Conservation (phyloP, 2,888 invertebrate species). For the Napeogenes inachia region DNA sequence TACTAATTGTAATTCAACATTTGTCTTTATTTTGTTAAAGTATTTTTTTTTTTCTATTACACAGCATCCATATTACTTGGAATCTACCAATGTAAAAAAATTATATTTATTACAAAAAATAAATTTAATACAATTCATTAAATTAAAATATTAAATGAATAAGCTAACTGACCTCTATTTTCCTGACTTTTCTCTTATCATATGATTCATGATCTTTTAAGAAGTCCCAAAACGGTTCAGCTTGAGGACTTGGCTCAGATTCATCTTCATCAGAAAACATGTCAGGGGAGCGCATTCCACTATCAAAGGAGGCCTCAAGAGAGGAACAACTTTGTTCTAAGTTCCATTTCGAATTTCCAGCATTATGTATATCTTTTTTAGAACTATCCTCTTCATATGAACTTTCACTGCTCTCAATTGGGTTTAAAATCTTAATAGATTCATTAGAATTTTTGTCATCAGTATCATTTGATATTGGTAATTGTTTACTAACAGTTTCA, state of each 20-base stretch:
- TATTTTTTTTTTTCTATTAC: not conserved
- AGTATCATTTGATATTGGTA: conserved; percentile 18
- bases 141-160: not conserved
- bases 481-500: conserved; percentile 11
- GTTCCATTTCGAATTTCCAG: conserved; percentile 58
- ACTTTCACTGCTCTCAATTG: conserved; percentile 54
- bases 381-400: conserved; percentile 49
- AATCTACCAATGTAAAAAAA: not conserved
- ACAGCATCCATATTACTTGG: not conserved
- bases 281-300: conserved; percentile 79
- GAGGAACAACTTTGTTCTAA: conserved; percentile 66
- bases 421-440: conserved; percentile 43
- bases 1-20: too few relatives aligned
- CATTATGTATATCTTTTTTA: conserved; percentile 39
- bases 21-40: too few relatives aligned
- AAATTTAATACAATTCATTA: too few relatives aligned
- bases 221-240: conserved; percentile 60
- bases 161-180: conserved; percentile 55
- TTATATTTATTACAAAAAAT: too few relatives aligned
- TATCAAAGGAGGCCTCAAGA: conserved; percentile 67
- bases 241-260: conserved; percentile 35
- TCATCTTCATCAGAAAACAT: conserved; percentile 80
- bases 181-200: conserved; percentile 62
- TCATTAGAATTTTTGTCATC: conserved; percentile 39
- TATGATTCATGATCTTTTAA: conserved; percentile 58